A percentile compares a stretch with the other conserved stretches of the same genome.
These are phyloP conservation scores for Lates calcarifer DNA, from an alignment of 2,113 vertebrate genomes.

Conservation along the genomic window DNA sequence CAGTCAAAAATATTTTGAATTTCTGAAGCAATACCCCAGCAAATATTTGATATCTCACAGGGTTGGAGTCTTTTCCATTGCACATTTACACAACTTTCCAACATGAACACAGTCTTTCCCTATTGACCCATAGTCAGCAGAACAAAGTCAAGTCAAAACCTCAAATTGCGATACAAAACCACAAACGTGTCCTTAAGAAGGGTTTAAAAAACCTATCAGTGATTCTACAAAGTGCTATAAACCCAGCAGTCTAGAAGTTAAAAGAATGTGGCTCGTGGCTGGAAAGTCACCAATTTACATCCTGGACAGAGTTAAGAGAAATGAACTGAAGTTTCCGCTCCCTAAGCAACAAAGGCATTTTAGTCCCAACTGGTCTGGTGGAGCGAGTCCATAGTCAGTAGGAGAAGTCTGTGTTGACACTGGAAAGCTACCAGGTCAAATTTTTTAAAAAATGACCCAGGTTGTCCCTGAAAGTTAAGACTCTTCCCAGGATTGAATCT, in stretches of 20 bases:
- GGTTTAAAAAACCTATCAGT: background rate
- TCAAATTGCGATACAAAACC: background rate
- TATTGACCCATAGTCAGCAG: background rate
- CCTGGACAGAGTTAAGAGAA: slow-evolving; percentile 22
- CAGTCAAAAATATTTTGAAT: slow-evolving; percentile 11
- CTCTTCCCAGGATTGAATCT: background rate
- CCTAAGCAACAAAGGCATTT: slow-evolving; percentile 21
- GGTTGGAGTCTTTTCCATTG: background rate
- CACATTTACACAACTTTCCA: background rate
- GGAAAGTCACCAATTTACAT: slow-evolving; percentile 32
- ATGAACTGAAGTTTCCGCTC: slow-evolving; percentile 33
- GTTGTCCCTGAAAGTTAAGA: slow-evolving; percentile 8
- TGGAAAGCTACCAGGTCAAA: slow-evolving; percentile 10
- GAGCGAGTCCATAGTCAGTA: slow-evolving; percentile 24
- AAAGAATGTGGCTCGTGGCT: slow-evolving; percentile 11
- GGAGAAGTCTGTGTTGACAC: slow-evolving; percentile 12
- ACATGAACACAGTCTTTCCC: background rate
- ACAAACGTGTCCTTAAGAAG: background rate
- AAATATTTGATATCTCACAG: background rate
- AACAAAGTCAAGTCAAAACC: background rate
- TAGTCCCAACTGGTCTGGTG: slow-evolving; percentile 20
- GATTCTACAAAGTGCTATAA: background rate
- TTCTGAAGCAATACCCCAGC: background rate
- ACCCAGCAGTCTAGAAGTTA: slow-evolving; percentile 8
- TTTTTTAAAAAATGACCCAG: background rate